Evolutionary conservation across 2,113 vertebrate genomes (phyloP), one percentile per base, ranked within the genome.

Genomic region (Trichomycterus rosablanca): DNA sequence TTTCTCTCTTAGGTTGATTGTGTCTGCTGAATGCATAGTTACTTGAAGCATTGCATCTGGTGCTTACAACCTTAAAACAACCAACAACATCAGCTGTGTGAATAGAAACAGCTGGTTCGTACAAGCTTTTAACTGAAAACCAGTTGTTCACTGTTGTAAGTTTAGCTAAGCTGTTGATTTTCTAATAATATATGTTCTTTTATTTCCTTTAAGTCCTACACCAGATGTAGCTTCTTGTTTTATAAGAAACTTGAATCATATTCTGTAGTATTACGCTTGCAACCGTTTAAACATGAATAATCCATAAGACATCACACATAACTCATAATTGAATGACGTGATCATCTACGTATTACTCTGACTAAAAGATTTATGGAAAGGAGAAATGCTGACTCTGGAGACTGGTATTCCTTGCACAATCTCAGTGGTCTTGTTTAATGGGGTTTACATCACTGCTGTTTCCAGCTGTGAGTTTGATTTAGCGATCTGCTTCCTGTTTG

Each of bases 401-500:
- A 19, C n/a, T 16, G 35, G 19, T 30, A 12, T 45, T 18, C 23
- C 10, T 23, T 46, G 19, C 23, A 12, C n/a, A 5, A 16, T 30
- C 24, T 9, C 4, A 28, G 4, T 22, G 4, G 15, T 32, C 19
- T 39, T 62, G 23, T 51, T 42, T 23, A 23, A 5, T 7, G 12
- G n/a, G 15, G 15, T 40, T 4, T 12, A 15, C 34, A 30, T 34
- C 14, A 9, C 34, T 51, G 10, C 48, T 18, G 46, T 35, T 23
- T 26, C 23, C 35, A 62, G 59, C 35, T 44, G 28, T 14, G 42
- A 16, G 40, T 20, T 18, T 53, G 37, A 53, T 53, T 53, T 44
- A 15, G 5, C 24, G 39, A 32, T 63, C 60, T 35, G 49, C 14
- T 11, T 12, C 9, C n/a, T n/a, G 23, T 53, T 52, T 52, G 16